Evolutionary conservation across 2,888 invertebrate species (phyloP).

Genomic region (Vesta saturnalis): DNA sequence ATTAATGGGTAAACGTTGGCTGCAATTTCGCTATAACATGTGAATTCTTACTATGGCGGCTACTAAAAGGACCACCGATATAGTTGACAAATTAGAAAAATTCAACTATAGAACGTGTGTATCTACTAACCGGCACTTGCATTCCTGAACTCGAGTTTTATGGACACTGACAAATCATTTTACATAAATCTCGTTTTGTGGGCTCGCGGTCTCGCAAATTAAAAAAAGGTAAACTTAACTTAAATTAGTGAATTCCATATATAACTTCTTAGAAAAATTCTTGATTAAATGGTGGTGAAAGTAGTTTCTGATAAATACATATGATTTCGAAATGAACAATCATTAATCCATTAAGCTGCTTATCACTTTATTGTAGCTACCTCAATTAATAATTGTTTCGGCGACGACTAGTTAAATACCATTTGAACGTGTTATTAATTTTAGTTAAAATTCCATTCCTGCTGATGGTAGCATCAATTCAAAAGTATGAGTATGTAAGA

Average conservation of each 20-base stretch:
- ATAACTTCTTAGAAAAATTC: not conserved
- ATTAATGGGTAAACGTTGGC: too few relatives aligned
- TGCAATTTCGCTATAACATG: slow-evolving; percentile 23
- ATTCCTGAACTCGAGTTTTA: slow-evolving; percentile 54
- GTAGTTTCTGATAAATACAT: not conserved
- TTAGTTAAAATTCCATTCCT: slow-evolving; percentile 58
- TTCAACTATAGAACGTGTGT: slow-evolving; percentile 58
- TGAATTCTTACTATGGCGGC: slow-evolving; percentile 28
- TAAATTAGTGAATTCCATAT: slow-evolving; percentile 1
- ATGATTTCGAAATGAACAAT: slow-evolving; percentile 31
- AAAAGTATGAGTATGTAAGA: slow-evolving; percentile 45
- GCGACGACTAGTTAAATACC: slow-evolving; percentile 54
- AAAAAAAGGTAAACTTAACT: slow-evolving; percentile 28
- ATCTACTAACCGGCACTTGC: slow-evolving; percentile 57
- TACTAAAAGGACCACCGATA: slow-evolving; percentile 58
- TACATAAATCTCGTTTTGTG: slow-evolving; percentile 56
- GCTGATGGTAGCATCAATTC: slow-evolving; percentile 50
- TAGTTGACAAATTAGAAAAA: slow-evolving; percentile 60
- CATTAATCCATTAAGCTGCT: slow-evolving; percentile 54
- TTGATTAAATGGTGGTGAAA: not conserved
- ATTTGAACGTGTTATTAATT: slow-evolving; percentile 56
- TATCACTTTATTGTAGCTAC: slow-evolving; percentile 45
- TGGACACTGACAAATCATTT: slow-evolving; percentile 56
- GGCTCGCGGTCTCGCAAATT: slow-evolving; percentile 46
- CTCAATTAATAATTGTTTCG: slow-evolving; percentile 57